These are phyloP conservation scores for Archocentrus centrarchus DNA, from an alignment of 2,113 vertebrate genomes.

Conservation along the genomic window DNA sequence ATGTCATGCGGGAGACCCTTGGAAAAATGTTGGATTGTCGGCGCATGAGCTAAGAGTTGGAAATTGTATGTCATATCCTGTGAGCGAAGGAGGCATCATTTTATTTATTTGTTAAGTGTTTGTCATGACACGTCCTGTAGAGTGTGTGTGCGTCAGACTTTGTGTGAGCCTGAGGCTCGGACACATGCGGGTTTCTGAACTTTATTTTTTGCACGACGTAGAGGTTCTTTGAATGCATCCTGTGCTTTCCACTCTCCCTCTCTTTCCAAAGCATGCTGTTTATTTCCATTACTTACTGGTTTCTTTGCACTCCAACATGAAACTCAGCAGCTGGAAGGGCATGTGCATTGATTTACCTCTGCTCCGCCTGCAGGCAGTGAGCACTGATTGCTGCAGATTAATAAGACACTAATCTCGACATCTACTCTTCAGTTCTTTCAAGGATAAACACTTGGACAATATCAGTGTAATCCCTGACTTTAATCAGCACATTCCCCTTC, in stretches of 20 bases:
- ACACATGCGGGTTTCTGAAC: not conserved
- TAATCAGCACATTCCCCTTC: slow-evolving; percentile 17
- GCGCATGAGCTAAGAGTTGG: slow-evolving; percentile 42
- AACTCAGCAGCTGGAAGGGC: slow-evolving; percentile 52
- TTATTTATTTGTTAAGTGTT: slow-evolving; percentile 1
- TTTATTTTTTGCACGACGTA: slow-evolving; percentile 37
- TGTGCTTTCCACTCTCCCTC: slow-evolving; percentile 9
- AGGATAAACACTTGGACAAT: slow-evolving; percentile 1
- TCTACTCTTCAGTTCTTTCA: slow-evolving; percentile 5
- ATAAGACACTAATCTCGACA: slow-evolving; percentile 38
- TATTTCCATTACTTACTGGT: slow-evolving; percentile 7
- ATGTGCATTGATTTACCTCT: slow-evolving; percentile 40
- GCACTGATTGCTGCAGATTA: slow-evolving; percentile 30
- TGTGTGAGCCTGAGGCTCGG: not conserved
- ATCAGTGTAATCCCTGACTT: slow-evolving; percentile 13
- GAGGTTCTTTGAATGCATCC: slow-evolving; percentile 7
- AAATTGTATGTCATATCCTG: slow-evolving; percentile 16
- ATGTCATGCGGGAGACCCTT: slow-evolving; percentile 22
- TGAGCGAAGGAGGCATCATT: not conserved
- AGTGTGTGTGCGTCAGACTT: not conserved
- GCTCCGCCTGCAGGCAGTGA: slow-evolving; percentile 19
- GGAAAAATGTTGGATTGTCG: slow-evolving; percentile 13
- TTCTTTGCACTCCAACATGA: slow-evolving; percentile 20
- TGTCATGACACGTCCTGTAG: not conserved
- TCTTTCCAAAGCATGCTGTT: slow-evolving; percentile 49